phyloP scores from a whole-genome alignment of 2,113 vertebrate species.

The Eclectus roratus region DNA sequence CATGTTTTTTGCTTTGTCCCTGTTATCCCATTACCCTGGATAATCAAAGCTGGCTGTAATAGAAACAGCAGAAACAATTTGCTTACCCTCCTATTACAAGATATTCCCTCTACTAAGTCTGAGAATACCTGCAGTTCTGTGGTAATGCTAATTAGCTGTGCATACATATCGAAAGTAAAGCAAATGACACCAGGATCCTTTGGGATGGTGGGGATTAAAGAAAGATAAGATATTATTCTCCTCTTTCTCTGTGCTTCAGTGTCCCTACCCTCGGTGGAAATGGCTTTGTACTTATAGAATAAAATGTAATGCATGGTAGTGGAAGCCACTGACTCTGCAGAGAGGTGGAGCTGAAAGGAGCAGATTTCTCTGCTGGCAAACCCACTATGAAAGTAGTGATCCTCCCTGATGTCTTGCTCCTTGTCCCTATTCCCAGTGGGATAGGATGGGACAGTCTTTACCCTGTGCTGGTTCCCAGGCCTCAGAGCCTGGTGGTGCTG shows the following conservation, averaged over 20 bases:
- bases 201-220: conserved; percentile 54
- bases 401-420: neutral
- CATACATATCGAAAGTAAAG: conserved; percentile 48
- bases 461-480: neutral
- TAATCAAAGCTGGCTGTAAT: conserved; percentile 64
- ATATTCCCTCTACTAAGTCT: conserved; percentile 40
- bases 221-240: conserved; percentile 49
- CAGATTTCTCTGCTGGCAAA: neutral
- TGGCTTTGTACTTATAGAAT: neutral
- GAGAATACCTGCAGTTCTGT: conserved; percentile 51
- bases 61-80: conserved; percentile 58
- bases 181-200: neutral
- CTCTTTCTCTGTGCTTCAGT: conserved; percentile 20
- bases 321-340: neutral
- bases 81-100: conserved; percentile 58
- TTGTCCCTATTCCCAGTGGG: neutral
- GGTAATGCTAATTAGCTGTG: conserved; percentile 57
- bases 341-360: neutral
- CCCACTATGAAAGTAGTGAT: neutral
- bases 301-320: neutral
- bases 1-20: conserved; percentile 55
- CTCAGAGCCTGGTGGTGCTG: neutral
- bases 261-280: conserved; percentile 23
- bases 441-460: neutral
- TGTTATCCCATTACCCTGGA: conserved; percentile 62